Evolutionary conservation across 2,113 vertebrate species (phyloP).

Genomic region (Eurystomus gularis): DNA sequence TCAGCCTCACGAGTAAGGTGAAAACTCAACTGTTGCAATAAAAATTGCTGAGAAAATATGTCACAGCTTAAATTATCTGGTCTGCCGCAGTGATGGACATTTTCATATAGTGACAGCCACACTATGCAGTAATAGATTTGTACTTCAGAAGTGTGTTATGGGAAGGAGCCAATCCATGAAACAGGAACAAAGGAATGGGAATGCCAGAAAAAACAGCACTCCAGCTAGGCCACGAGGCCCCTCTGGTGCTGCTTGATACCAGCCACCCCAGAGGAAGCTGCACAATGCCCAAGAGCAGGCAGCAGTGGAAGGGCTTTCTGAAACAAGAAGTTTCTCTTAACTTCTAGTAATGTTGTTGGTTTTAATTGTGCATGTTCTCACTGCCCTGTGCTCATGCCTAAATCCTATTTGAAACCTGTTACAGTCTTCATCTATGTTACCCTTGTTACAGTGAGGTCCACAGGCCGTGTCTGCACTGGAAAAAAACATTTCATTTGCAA

Average conservation of each 20-base stretch:
- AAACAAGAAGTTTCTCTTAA: neutral
- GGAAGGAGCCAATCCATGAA: neutral
- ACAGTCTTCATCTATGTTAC: neutral
- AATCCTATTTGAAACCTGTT: neutral
- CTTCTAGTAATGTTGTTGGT: neutral
- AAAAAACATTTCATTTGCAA: neutral
- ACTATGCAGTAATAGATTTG: neutral
- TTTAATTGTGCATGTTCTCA: neutral
- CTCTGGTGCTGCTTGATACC: neutral
- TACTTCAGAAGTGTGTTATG: neutral
- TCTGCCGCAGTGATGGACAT: neutral
- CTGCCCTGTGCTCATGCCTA: neutral
- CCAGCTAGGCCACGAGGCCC: neutral
- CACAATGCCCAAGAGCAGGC: neutral
- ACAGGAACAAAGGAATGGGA: neutral
- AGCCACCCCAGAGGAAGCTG: neutral
- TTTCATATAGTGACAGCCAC: neutral
- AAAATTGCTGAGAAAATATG: neutral
- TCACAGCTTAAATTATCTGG: neutral
- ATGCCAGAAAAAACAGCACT: neutral
- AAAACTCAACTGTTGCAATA: neutral
- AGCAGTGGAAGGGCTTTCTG: neutral
- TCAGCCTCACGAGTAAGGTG: neutral
- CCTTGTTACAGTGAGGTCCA: neutral
- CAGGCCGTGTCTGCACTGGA: neutral